phyloP scores from a whole-genome alignment of 2,113 vertebrate species.

The Scophthalmus maximus region DNA sequence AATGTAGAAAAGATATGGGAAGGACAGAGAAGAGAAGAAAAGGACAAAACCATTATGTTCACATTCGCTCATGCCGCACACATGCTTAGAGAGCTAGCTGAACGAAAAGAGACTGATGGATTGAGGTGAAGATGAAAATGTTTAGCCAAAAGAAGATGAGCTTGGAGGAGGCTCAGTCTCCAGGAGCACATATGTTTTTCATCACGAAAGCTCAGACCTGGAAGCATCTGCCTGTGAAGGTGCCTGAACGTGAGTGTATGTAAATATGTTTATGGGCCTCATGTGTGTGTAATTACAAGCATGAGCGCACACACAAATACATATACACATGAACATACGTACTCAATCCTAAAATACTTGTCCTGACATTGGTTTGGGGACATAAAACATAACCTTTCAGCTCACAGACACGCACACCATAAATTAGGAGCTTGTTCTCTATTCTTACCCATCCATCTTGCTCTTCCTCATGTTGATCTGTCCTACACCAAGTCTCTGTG shows the following conservation, averaged over 20 bases:
- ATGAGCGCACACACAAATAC: background rate
- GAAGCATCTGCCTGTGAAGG: slow-evolving; percentile 58
- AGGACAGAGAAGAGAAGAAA: slow-evolving; percentile 35
- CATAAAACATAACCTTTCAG: background rate
- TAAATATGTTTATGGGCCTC: slow-evolving; percentile 38
- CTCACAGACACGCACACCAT: background rate
- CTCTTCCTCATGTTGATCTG: slow-evolving; percentile 20
- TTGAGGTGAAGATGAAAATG: slow-evolving; percentile 64
- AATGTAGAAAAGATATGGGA: slow-evolving; percentile 15
- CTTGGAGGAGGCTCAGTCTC: slow-evolving; percentile 62
- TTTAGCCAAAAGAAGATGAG: slow-evolving; percentile 74
- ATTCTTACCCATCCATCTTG: slow-evolving; percentile 30
- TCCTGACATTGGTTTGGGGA: slow-evolving; percentile 13
- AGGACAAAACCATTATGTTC: slow-evolving; percentile 17
- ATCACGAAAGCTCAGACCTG: slow-evolving; percentile 74
- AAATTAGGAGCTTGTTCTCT: slow-evolving; percentile 1
- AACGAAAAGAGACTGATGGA: slow-evolving; percentile 56
- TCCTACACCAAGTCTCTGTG: background rate
- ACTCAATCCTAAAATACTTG: background rate
- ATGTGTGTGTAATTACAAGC: slow-evolving; percentile 20
- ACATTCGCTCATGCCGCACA: slow-evolving; percentile 16
- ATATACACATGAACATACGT: background rate
- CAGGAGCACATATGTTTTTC: slow-evolving; percentile 74
- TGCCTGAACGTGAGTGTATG: slow-evolving; percentile 23
- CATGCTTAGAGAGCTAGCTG: slow-evolving; percentile 32